Evolutionary conservation across 2,113 vertebrate species (phyloP), one percentile per base, ranked within the genome.

Genomic region (Lamprologus callipterus): DNA sequence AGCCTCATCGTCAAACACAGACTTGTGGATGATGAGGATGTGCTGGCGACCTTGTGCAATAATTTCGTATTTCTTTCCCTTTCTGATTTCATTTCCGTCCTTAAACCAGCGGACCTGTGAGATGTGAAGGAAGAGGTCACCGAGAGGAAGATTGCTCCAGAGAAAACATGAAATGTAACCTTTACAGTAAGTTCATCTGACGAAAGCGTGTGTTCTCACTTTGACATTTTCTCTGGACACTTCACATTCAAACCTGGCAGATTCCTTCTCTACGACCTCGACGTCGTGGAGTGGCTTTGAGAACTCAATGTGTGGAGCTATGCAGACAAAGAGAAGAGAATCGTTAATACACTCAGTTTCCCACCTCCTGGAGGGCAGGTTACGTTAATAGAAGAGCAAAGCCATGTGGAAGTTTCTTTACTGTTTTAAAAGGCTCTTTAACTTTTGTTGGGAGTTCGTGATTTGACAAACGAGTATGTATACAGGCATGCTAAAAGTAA

Each of bases 41-140:
- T 96, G 98, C 65, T 98, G 96, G 31, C 96, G 96, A 57, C 98
- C 99, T 94, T 98, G 97, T 55, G 97, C 97, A 33, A 98, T 97
- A 4, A 99, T 98, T 80, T 99, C 99, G 58, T 98, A 99, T 84
- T 99, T 99, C 93, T 99, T 99, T 89, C 99, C 98, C 94, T 99
- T 99, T 93, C 97, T 97, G 89, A 99, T 98, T 97, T 99, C 99
- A 95, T 96, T 96, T 92, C 99, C 98, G 87, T 99, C 99, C 91
- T 97, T 99, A 85, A 98, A 98, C 99, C 99, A 99, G 42, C 97
- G 95, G 80, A 98, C 98, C 99, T 99, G 86, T 1, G n/a, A 33
- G 28, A 88, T 82, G 85, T n/a, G 5, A n/a, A 26, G 26, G 23
- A 47, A 9, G 14, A 23, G 5, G 9, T 9, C 21, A 81, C 17